phyloP scores from a whole-genome alignment of 2,888 invertebrate species.

The Tipula lateralis region DNA sequence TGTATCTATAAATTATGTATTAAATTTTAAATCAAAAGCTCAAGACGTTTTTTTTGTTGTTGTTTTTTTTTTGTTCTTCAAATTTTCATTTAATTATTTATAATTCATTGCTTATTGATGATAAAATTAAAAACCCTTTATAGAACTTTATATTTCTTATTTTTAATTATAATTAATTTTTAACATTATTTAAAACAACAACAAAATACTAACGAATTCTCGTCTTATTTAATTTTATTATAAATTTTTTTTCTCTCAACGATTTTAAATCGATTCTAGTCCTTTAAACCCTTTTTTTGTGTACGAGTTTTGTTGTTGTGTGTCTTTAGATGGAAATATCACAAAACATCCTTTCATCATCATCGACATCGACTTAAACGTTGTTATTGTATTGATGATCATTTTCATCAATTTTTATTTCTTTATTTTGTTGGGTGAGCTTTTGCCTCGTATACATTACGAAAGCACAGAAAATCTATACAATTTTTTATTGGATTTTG shows the following conservation, averaged over 20 bases:
- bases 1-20: not conserved
- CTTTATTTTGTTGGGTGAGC: not conserved
- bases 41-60: not conserved
- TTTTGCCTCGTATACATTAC: not conserved
- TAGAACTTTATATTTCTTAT: not conserved
- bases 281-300: not conserved
- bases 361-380: not conserved
- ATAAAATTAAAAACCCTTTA: not conserved
- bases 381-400: not conserved
- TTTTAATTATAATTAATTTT: not conserved
- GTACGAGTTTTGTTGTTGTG: not conserved
- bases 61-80: too few species aligned
- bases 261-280: not conserved
- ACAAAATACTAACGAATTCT: not conserved
- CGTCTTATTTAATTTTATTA: not conserved
- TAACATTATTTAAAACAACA: not conserved
- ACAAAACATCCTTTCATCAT: not conserved
- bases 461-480: not conserved
- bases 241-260: not conserved
- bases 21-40: not conserved
- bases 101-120: constrained; percentile 1
- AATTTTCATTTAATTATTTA: not conserved
- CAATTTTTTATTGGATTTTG: not conserved
- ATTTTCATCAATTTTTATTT: not conserved
- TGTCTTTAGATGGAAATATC: not conserved